phyloP scores from a whole-genome alignment of 2,113 vertebrate species.

The Geococcyx californianus region DNA sequence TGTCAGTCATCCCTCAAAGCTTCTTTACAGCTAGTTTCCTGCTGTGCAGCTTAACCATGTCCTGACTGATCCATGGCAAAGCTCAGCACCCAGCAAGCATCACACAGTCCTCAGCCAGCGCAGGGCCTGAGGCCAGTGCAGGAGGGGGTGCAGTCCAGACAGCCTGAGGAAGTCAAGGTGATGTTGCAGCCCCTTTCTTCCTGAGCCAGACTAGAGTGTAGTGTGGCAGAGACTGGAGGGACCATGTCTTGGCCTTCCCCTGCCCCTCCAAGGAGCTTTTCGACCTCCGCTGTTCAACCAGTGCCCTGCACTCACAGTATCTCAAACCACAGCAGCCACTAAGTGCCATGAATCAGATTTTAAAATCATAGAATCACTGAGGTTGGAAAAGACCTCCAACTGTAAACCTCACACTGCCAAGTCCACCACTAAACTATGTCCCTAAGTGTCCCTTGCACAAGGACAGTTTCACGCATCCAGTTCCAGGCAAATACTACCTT shows the following conservation, averaged over 20 bases:
- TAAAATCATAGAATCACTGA: background rate
- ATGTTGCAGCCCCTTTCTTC: background rate
- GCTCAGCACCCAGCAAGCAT: background rate
- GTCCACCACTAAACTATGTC: no score
- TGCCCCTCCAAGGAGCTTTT: background rate
- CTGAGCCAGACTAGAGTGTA: background rate
- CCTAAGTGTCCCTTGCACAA: background rate
- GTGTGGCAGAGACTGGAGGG: background rate
- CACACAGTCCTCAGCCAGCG: background rate
- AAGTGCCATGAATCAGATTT: background rate
- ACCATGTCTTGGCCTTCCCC: background rate
- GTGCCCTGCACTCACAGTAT: background rate
- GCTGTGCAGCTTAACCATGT: background rate
- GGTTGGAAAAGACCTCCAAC: no score
- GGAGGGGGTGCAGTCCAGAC: background rate
- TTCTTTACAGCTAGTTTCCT: background rate
- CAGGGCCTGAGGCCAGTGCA: background rate
- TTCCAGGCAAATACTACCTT: background rate
- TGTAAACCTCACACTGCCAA: no score
- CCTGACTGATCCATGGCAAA: background rate
- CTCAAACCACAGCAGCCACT: background rate
- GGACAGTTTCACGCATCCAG: background rate
- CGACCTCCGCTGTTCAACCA: background rate
- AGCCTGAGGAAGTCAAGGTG: background rate
- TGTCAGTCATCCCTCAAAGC: constrained; percentile 27